Conservation (phyloP, 2,113 vertebrate species). For the Azemiops feae region DNA sequence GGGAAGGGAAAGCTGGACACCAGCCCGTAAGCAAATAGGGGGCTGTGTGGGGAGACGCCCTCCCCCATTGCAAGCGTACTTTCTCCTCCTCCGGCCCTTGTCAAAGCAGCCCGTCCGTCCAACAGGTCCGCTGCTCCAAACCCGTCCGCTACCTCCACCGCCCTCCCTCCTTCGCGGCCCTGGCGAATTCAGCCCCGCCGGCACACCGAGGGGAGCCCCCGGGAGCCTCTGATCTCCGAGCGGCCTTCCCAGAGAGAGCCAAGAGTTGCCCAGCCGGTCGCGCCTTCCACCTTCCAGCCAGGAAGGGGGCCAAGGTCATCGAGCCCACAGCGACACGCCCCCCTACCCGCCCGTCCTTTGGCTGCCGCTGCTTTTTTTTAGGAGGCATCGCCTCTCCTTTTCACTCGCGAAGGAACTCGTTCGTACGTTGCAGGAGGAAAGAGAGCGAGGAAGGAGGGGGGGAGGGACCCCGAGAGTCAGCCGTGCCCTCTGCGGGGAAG, state of each 20-base stretch:
- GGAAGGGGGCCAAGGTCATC: background rate
- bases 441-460: background rate
- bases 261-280: no score
- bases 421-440: background rate
- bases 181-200: background rate
- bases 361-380: background rate
- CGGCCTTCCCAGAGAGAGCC: background rate
- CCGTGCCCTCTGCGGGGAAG: background rate
- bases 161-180: background rate
- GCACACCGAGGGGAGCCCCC: background rate
- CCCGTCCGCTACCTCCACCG: background rate
- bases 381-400: background rate
- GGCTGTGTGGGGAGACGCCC: background rate
- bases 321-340: background rate
- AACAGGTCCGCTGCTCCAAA: background rate
- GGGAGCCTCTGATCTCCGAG: background rate
- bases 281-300: background rate
- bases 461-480: background rate
- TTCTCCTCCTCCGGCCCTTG: background rate
- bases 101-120: background rate
- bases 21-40: background rate
- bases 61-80: background rate
- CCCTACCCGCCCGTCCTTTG: no score
- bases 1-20: background rate
- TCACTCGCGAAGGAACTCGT: background rate